Evolutionary conservation across 2,113 vertebrate species (phyloP), one percentile per base, ranked within the genome.

Genomic region (Tachuris rubrigastra): DNA sequence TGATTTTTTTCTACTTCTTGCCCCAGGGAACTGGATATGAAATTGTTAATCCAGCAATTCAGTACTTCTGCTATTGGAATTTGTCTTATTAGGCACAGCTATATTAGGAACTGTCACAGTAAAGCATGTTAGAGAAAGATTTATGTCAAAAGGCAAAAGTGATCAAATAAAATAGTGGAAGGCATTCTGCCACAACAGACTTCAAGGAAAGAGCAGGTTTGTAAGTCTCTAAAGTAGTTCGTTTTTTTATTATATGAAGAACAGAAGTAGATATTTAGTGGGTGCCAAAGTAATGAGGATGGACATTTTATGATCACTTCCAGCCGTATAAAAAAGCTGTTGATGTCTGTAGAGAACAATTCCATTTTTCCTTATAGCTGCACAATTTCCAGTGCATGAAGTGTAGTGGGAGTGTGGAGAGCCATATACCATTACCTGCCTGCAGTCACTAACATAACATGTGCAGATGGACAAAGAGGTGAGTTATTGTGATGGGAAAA

Each of bases 141-240:
- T 85, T 75, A 49, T 84, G 89, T 79, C 71, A 94, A 92, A 94
- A 80, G 93, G 44, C 50, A 90, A 44, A 93, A 72, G 20, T 85
- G 83, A 96, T 96, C 93, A 89, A 96, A 96, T 72, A 50, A 78
- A 94, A 75, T 62, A 37, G n/a, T 53, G 49, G 21, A 87, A 93
- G 15, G 19, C 87, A 42, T 66, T 92, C 74, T 90, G 37, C 44
- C 49, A 78, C 73, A 90, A 27, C 39, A 93, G 65, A 75, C 65
- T 95, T 85, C 44, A 89, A 94, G 41, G 60, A n/a, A 94, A 77
- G 47, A 85, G 28, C 24, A 85, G 13, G 24, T 69, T 17, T 88
- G 39, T 63, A 55, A 83, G 33, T 74, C 37, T 87, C 59, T 85
- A 63, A 88, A 84, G 44, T 50, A 78, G 14, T 62, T 82, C 47